A percentile compares a stretch with the other conserved stretches of the same genome.
Evolutionary conservation across 2,797 vertebrate species (phyloP).

Genomic region (Cyprinodon diabolis): DNA sequence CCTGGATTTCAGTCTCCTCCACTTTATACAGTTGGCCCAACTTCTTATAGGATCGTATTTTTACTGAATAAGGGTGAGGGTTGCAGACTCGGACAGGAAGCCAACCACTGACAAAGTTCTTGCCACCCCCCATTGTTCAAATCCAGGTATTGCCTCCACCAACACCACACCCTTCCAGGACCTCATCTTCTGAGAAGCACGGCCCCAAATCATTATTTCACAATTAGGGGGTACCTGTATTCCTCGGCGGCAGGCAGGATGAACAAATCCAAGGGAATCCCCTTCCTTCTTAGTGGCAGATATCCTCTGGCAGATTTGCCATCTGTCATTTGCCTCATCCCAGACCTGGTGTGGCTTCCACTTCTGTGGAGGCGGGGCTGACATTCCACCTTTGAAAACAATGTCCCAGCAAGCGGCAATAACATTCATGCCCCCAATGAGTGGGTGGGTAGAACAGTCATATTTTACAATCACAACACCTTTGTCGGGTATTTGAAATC

Average conservation of each 20-base stretch:
- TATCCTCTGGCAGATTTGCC: not conserved
- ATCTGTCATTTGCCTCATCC: not conserved
- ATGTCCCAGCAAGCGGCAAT: not conserved
- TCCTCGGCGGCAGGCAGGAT: not conserved
- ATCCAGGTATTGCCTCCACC: not conserved
- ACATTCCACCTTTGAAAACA: not conserved
- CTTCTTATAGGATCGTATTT: not conserved
- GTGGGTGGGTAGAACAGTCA: not conserved
- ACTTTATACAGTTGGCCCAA: not conserved
- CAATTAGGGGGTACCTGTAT: not conserved
- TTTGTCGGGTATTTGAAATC: not conserved
- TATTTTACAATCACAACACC: not conserved
- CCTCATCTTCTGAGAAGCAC: not conserved
- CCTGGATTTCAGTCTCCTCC: not conserved
- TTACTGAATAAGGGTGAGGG: not conserved
- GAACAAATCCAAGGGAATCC: not conserved
- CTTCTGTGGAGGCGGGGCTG: not conserved
- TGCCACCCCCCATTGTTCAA: not conserved
- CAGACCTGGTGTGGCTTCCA: not conserved
- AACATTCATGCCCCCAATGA: constrained; percentile 3
- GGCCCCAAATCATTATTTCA: not conserved
- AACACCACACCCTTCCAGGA: not conserved
- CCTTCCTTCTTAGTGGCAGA: not conserved
- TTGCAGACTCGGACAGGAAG: not conserved
- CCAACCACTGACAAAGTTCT: not conserved